Base-by-base conservation (phyloP, 2,113 vertebrate genomes). In the Seriola dumerili region DNA sequence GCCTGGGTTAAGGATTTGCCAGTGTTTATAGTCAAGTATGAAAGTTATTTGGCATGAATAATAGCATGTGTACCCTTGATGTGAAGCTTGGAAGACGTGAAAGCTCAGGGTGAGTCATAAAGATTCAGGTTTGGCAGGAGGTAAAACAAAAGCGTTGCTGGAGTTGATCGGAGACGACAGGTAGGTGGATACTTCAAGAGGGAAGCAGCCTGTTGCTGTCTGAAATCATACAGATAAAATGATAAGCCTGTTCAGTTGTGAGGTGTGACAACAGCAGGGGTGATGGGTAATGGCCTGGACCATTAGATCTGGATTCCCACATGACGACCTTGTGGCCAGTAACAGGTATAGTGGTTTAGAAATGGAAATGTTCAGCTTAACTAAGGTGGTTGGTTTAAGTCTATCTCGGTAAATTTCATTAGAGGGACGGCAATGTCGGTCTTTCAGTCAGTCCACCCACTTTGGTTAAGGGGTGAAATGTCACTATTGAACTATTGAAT, bases 111-210 rank as follows among this genome's bases (percentile, higher is more conserved):
- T 92, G 89, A 90, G 83, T 93, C 91, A 92, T 84, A 88, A 81
- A 91, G 77, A 86, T 82, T 85, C 82, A 71, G 32, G 82, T 92
- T 90, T 94, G 91, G 89, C 89, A 90, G 86, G 72, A 80, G 72
- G 76, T 84, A 81, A 89, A 90, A 89, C 72, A 85, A 85, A 87
- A 87, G 78, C 68, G 1, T 52, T 86, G 88, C 71, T 84, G 46
- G 72, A 87, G 70, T 87, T 48, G 65, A 84, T 89, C 19, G 1
- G 42, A 85, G 59, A 80, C 69, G 92, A 90, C 91, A 80, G 72
- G 67, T 72, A 83, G 87, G 88, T 73, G 86, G 85, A 78, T 63
- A 76, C 81, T 57, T 70, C 17, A 82, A 82, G 76, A 48, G 67
- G 59, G 38, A 84, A 61, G 46, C 66, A 80, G 75, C 71, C 83